phyloP scores from a whole-genome alignment of 2,113 vertebrate species.

The Hystrix brachyura region DNA sequence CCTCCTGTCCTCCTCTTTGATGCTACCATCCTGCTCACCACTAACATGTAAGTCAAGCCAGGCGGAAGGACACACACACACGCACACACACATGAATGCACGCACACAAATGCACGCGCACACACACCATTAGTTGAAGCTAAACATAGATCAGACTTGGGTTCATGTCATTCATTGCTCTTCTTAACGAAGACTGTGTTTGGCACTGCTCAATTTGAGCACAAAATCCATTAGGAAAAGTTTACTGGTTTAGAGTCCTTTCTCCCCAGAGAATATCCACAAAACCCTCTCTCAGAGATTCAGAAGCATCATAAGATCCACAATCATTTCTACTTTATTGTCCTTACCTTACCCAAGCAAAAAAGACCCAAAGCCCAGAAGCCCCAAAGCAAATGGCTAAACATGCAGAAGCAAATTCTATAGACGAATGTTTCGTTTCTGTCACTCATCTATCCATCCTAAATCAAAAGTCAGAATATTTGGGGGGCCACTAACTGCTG shows the following conservation, averaged over 20 bases:
- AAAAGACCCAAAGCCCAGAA: background rate
- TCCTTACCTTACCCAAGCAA: background rate
- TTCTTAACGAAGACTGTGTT: background rate
- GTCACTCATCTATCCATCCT: background rate
- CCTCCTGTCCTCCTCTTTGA: background rate
- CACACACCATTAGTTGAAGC: background rate
- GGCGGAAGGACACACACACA: background rate
- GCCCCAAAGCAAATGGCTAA: background rate
- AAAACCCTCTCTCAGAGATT: background rate
- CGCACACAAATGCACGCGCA: background rate
- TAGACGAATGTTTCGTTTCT: background rate
- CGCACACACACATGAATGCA: background rate
- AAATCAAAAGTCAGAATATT: slow-evolving; percentile 14
- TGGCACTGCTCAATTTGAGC: background rate
- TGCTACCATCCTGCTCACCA: background rate
- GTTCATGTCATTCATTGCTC: background rate
- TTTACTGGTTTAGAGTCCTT: background rate
- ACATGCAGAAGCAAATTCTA: background rate
- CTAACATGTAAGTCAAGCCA: background rate
- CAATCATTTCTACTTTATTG: background rate
- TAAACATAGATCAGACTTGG: slow-evolving; percentile 30
- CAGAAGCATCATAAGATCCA: background rate
- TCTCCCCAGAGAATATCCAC: background rate
- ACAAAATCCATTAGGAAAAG: background rate
- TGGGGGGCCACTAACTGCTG: background rate